Conservation (phyloP, 2,888 invertebrate species). For the Plebejus anna region DNA sequence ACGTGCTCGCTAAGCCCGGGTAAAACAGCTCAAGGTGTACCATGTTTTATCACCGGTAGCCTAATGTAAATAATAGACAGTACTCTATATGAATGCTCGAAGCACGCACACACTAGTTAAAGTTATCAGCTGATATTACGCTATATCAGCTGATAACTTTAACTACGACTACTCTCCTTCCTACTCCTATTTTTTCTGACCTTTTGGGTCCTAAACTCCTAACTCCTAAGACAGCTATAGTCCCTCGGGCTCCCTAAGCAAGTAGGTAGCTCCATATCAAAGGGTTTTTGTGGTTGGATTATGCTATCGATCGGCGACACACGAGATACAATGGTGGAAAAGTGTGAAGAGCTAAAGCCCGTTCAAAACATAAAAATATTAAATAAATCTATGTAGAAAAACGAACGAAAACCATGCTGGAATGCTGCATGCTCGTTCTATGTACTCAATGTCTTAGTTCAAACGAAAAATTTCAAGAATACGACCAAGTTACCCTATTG, state of each 20-base stretch:
- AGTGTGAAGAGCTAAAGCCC: background rate
- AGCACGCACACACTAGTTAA: background rate
- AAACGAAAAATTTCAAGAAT: background rate
- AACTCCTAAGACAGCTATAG: background rate
- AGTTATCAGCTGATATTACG: too few relatives aligned
- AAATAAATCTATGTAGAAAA: too few relatives aligned
- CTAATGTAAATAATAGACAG: background rate
- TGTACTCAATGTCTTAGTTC: too few relatives aligned
- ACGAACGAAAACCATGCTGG: too few relatives aligned
- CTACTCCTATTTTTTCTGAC: too few relatives aligned
- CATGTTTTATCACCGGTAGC: slow-evolving; percentile 57
- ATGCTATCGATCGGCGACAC: background rate
- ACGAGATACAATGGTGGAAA: background rate
- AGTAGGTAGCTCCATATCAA: background rate
- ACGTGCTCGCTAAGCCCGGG: slow-evolving; percentile 58
- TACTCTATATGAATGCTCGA: background rate
- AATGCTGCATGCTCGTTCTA: too few relatives aligned
- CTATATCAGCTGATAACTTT: too few relatives aligned
- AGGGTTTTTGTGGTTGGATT: background rate
- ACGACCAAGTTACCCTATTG: background rate
- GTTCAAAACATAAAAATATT: background rate
- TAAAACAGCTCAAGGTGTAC: slow-evolving; percentile 60
- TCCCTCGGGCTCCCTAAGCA: background rate
- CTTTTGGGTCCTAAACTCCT: too few relatives aligned
- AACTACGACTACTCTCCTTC: too few relatives aligned